Conservation (phyloP, 2,888 invertebrate genomes). For the Anaspis maculata region DNA sequence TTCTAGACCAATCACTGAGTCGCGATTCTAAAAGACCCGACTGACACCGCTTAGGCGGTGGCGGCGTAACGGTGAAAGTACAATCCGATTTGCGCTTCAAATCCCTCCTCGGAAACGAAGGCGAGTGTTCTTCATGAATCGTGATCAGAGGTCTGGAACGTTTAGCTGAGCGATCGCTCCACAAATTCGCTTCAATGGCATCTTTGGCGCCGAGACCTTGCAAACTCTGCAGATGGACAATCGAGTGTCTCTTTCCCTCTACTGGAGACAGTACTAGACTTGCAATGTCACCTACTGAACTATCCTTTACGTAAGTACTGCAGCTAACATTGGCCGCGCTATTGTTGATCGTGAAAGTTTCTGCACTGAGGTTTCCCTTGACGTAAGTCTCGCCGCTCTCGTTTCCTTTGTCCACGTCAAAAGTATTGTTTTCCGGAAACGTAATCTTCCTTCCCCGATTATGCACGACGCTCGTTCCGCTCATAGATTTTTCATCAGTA, state of each 20-base stretch:
- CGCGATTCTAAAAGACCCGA: slow-evolving; percentile 4
- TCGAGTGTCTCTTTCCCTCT: slow-evolving; percentile 24
- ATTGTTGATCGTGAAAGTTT: slow-evolving; percentile 3
- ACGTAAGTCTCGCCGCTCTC: slow-evolving; percentile 7
- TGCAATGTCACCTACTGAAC: not conserved
- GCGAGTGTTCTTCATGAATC: slow-evolving; percentile 44
- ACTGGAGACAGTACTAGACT: slow-evolving; percentile 2
- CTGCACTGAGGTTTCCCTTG: slow-evolving; percentile 2
- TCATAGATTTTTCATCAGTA: slow-evolving; percentile 17
- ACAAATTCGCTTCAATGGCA: slow-evolving; percentile 37
- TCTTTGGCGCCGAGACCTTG: slow-evolving; percentile 17
- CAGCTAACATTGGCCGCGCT: slow-evolving; percentile 1
- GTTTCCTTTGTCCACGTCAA: slow-evolving; percentile 16
- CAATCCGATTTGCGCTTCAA: slow-evolving; percentile 22
- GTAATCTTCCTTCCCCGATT: slow-evolving; percentile 12
- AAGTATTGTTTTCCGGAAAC: slow-evolving; percentile 21
- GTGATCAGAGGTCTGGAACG: slow-evolving; percentile 42
- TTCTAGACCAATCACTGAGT: slow-evolving; percentile 22
- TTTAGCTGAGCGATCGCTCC: slow-evolving; percentile 31
- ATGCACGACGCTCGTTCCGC: not conserved
- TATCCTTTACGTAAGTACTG: slow-evolving; percentile 5
- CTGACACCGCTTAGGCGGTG: slow-evolving; percentile 22
- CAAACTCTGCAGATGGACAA: not conserved
- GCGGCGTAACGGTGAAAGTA: slow-evolving; percentile 16
- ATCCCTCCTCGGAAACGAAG: too few relatives aligned